These are phyloP conservation scores for Palythoa grandis DNA, from an alignment of 92 coral and sea anemone genomes.

Conservation along the genomic window DNA sequence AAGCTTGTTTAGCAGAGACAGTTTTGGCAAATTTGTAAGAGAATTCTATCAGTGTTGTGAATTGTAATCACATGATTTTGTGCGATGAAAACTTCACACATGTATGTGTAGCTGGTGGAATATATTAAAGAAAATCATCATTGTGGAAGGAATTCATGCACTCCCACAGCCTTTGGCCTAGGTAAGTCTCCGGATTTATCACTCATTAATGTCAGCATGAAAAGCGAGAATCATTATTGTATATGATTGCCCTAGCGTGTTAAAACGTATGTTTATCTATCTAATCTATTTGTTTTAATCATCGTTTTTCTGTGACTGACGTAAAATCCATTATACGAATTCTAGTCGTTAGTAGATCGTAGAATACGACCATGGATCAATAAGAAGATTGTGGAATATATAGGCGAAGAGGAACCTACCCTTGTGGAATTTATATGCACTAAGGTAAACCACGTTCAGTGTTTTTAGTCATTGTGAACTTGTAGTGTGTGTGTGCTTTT, in stretches of 20 bases:
- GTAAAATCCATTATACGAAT: constrained; percentile 19
- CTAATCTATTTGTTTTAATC: neutral
- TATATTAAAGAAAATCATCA: constrained; percentile 4
- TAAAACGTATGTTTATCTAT: neutral
- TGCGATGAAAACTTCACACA: constrained; percentile 10
- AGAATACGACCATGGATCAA: constrained; percentile 99
- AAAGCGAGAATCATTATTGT: neutral
- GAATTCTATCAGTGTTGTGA: neutral
- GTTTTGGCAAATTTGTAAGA: neutral
- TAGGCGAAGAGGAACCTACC: constrained; percentile 98
- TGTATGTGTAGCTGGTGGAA: constrained; percentile 24
- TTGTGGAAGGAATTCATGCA: constrained; percentile 10
- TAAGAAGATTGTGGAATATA: constrained; percentile 96
- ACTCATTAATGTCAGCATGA: neutral
- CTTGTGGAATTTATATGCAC: constrained; percentile 96
- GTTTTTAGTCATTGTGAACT: no score
- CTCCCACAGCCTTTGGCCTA: constrained; percentile 35
- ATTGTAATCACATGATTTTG: constrained; percentile 10
- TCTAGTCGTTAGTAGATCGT: constrained; percentile 95
- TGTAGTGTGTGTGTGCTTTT: no score
- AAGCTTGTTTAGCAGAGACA: neutral
- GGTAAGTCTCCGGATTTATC: constrained; percentile 36
- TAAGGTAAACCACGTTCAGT: constrained; percentile 66
- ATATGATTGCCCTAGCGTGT: neutral
- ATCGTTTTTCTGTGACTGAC: constrained; percentile 15